phyloP scores from a whole-genome alignment of 2,888 invertebrate genomes.

The Megastigmus dorsalis region DNA sequence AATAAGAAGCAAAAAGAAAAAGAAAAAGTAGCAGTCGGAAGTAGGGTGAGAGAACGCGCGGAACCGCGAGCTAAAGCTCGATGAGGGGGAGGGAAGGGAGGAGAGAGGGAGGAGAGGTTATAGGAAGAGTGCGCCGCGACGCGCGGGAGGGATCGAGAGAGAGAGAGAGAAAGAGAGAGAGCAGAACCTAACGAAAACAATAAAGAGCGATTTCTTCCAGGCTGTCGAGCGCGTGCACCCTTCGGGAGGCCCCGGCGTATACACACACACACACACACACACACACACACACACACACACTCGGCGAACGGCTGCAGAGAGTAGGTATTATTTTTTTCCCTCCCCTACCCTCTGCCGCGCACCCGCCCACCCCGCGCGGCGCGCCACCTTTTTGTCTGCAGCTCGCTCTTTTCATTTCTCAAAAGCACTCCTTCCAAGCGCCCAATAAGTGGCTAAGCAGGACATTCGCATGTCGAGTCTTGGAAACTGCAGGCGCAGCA shows the following conservation, averaged over 20 bases:
- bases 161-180: slow-evolving; percentile 49
- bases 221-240: slow-evolving; percentile 56
- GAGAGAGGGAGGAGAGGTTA: slow-evolving; percentile 52
- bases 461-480: background rate
- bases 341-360: too few species aligned
- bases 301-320: background rate
- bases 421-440: background rate
- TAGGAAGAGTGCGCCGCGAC: too few species aligned
- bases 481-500: too few species aligned
- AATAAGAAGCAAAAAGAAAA: too few species aligned
- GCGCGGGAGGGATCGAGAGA: slow-evolving; percentile 52
- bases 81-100: slow-evolving; percentile 53
- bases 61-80: background rate
- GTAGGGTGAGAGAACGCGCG: background rate
- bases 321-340: slow-evolving; percentile 14
- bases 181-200: slow-evolving; percentile 70
- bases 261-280: slow-evolving; percentile 2
- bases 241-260: slow-evolving; percentile 8
- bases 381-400: background rate
- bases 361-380: too few species aligned
- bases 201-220: slow-evolving; percentile 70
- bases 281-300: background rate
- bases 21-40: background rate
- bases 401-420: background rate
- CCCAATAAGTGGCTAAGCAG: background rate